Conservation (phyloP, 1,140 invertebrate genomes). For the Aphis gossypii region DNA sequence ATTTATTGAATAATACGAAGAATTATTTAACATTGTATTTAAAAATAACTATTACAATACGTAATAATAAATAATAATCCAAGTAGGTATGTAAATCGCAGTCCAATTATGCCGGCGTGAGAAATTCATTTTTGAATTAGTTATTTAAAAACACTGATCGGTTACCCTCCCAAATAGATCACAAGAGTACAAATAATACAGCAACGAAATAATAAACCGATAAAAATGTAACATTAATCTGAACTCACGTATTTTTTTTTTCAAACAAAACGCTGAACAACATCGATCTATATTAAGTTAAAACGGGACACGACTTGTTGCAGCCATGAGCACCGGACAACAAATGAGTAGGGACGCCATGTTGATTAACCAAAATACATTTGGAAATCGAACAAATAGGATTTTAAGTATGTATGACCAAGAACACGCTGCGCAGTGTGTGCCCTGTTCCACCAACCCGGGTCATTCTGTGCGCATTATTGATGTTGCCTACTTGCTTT, state of each 20-base stretch:
- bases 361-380: background rate
- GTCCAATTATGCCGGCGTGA: background rate
- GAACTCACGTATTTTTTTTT: slow-evolving; percentile 16
- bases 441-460: background rate
- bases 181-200: background rate
- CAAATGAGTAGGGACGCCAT: slow-evolving; percentile 25
- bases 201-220: background rate
- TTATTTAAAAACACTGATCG: background rate
- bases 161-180: background rate
- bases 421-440: background rate
- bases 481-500: background rate
- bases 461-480: background rate
- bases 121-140: background rate
- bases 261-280: background rate
- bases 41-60: background rate
- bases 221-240: background rate
- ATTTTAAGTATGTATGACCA: background rate
- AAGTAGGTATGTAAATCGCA: background rate
- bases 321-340: background rate
- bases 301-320: background rate
- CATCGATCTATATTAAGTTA: background rate
- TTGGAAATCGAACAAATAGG: background rate
- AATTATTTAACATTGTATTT: background rate
- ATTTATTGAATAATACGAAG: no score
- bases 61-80: background rate